Evolutionary conservation across 2,113 vertebrate genomes (phyloP).

Genomic region (Apteryx mantelli): DNA sequence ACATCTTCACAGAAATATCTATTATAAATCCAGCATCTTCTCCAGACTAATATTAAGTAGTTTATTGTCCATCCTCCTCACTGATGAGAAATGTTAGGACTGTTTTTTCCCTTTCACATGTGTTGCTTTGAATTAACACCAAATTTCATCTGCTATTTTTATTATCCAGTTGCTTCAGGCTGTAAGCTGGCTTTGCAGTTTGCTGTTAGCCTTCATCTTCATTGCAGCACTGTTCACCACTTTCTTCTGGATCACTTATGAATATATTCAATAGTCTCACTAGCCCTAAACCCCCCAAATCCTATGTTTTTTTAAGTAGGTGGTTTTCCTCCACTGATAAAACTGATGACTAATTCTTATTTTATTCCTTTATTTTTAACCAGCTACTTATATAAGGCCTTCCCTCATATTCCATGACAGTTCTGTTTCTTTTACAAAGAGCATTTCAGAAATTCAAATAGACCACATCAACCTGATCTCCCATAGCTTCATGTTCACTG

Average conservation of each 20-base stretch:
- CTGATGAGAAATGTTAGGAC: not conserved
- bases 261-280: not conserved
- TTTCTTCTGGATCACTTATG: not conserved
- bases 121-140: not conserved
- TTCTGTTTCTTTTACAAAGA: not conserved
- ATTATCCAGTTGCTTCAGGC: not conserved
- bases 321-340: not conserved
- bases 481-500: not conserved
- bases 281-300: not conserved
- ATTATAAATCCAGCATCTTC: not conserved
- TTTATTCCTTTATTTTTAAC: not conserved
- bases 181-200: not conserved
- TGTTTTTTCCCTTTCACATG: not conserved
- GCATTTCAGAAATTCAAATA: not conserved
- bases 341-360: not conserved
- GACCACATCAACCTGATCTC: not conserved
- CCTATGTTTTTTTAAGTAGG: not conserved
- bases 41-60: not conserved
- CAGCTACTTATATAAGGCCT: not conserved
- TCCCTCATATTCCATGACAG: not conserved
- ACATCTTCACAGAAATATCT: not conserved
- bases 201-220: not conserved
- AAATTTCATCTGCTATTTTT: not conserved
- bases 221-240: not conserved
- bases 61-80: not conserved